Evolutionary conservation across 2,113 vertebrate genomes (phyloP), one percentile per base, ranked within the genome.

Genomic region (Oncorhynchus gorbuscha): DNA sequence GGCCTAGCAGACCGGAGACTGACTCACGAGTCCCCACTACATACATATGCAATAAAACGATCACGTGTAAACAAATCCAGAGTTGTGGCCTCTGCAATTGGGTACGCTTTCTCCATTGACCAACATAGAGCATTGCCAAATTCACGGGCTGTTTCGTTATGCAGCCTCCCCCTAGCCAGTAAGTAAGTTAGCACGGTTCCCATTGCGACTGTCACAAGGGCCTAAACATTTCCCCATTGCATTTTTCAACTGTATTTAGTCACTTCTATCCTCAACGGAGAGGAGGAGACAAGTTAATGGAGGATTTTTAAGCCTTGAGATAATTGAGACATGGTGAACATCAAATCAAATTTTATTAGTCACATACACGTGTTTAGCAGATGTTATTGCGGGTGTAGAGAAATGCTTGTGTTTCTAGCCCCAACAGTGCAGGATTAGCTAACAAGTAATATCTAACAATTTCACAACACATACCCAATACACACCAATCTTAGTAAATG

Each of bases 1-100:
- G 73, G 69, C 48, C 73, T 73, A 26, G 71, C 76, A 65, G 67
- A 69, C 11, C 66, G 72, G 1, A 79, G 35, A 24, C 49, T 67
- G 39, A 78, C 9, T 28, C 76, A 28, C 3, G 70, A 61, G 22
- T 82, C 32, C 7, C 77, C 66, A 4, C 30, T 61, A 0, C 39
- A 48, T 8, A 78, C 61, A 69, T 73, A 22, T 28, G 30, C 7
- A 16, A 82, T 24, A 61, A 82, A 82, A 49, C 78, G 32, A 64
- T 82, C 73, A 45, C 48, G 65, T 20, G 69, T 62, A 26, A 75
- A 69, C 70, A 78, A 12, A 51, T 78, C 80, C 20, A 61, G 72
- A 1, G 14, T 51, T 3, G 64, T 68, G 20, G 11, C 7, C 8
- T 28, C 5, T 9, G 69, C 70, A 39, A 45, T 39, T 9, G 35